Conservation (phyloP, 2,888 invertebrate genomes). For the Clitarchus hookeri region DNA sequence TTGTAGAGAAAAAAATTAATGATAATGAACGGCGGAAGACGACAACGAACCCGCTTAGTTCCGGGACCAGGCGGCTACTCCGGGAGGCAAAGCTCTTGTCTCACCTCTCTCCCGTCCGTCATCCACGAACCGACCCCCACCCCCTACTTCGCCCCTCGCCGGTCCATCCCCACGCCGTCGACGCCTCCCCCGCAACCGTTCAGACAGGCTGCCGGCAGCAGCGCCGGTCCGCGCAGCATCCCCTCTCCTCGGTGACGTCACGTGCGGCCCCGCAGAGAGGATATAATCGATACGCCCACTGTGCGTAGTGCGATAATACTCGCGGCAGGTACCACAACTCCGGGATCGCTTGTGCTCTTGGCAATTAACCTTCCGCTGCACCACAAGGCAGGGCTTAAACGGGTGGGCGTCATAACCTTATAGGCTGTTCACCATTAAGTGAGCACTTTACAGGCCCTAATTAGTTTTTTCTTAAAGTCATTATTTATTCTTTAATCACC, state of each 20-base stretch:
- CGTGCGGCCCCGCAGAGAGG: conserved; percentile 37
- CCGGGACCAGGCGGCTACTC: background rate
- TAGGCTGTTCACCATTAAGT: no score
- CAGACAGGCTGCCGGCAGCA: background rate
- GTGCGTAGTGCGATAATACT: background rate
- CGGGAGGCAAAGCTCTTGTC: background rate
- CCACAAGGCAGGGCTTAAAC: no score
- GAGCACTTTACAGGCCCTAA: no score
- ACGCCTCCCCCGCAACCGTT: no score
- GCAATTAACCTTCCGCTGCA: no score
- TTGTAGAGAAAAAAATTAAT: background rate
- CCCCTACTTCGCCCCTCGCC: background rate
- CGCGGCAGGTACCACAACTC: background rate
- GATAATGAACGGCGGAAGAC: background rate
- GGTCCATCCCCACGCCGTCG: background rate
- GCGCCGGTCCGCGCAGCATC: conserved; percentile 34
- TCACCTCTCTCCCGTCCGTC: background rate
- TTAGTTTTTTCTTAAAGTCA: no score
- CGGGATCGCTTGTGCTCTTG: no score
- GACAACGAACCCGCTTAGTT: background rate
- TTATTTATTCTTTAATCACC: no score
- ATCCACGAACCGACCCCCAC: background rate
- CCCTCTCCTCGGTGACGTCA: conserved; percentile 37
- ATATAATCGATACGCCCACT: conserved; percentile 39
- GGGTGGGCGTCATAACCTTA: no score